A percentile compares a stretch with the other conserved stretches of the same genome.
These are phyloP conservation scores for Catocala sponsa DNA, from an alignment of 2,888 invertebrate genomes.

Conservation along the genomic window DNA sequence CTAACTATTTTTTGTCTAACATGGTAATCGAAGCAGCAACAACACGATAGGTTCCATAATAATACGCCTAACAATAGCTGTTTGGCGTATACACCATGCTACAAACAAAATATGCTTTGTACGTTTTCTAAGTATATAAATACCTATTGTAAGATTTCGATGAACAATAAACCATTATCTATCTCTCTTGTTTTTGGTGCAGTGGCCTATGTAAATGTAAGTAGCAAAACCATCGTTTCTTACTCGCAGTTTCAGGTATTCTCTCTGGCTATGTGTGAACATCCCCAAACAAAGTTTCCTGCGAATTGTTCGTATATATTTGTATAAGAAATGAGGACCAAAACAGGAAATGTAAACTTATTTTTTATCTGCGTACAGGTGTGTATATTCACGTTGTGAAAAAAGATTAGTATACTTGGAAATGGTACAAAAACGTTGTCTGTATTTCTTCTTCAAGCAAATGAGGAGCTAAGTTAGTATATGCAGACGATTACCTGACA, in stretches of 20 bases:
- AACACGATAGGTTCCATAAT: no score
- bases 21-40: no score
- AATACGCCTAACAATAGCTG: no score
- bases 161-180: no score
- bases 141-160: no score
- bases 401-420: conserved; percentile 4
- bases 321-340: conserved; percentile 79
- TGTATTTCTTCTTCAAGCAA: conserved; percentile 5
- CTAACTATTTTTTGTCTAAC: no score
- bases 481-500: conserved; percentile 7
- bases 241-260: conserved; percentile 77
- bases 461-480: conserved; percentile 12
- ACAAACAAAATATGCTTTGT: no score
- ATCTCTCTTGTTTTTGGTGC: conserved; percentile 32
- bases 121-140: no score
- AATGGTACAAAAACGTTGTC: conserved; percentile 8
- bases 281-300: conserved; percentile 72
- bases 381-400: conserved; percentile 36
- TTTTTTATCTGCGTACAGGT: conserved; percentile 61
- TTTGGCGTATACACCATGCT: no score
- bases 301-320: conserved; percentile 81
- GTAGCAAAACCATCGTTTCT: conserved; percentile 71
- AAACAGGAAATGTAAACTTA: conserved; percentile 67
- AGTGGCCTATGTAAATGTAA: conserved; percentile 79
- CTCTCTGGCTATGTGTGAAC: conserved; percentile 76